These are phyloP conservation scores for Vanessa tameamea DNA, from an alignment of 1,140 invertebrate genomes.

Conservation along the genomic window DNA sequence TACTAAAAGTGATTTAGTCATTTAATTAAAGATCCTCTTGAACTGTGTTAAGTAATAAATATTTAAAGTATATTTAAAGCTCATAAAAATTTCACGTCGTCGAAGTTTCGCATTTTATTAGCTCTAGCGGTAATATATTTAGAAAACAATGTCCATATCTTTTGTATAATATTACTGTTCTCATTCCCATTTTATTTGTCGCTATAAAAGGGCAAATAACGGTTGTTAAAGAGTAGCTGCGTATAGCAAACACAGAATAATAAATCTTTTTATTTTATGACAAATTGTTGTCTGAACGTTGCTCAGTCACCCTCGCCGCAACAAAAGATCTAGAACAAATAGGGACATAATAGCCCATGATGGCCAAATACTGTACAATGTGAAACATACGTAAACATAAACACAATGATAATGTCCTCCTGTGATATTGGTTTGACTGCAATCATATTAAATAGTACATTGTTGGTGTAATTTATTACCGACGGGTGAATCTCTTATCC, in stretches of 20 bases:
- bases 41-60: constrained; percentile 20
- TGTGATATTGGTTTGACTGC: constrained; percentile 51
- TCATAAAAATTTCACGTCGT: constrained; percentile 34
- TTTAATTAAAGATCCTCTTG: constrained; percentile 18
- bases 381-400: constrained; percentile 70
- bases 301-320: constrained; percentile 59
- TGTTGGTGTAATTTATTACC: constrained; percentile 51
- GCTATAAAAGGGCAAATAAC: constrained; percentile 76
- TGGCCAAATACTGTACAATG: constrained; percentile 65
- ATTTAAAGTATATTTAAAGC: constrained; percentile 36
- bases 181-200: constrained; percentile 72
- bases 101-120: constrained; percentile 32
- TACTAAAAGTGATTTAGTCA: not conserved
- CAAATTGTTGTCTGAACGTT: constrained; percentile 73
- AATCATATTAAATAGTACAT: constrained; percentile 62
- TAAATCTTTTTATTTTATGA: constrained; percentile 81
- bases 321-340: constrained; percentile 77
- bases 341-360: constrained; percentile 66
- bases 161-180: constrained; percentile 66
- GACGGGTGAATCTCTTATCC: constrained; percentile 23
- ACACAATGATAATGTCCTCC: constrained; percentile 62
- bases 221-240: constrained; percentile 69
- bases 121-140: constrained; percentile 39
- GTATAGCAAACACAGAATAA: constrained; percentile 61
- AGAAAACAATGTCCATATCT: constrained; percentile 52